These are phyloP conservation scores for Sminthurinus aureus DNA, from an alignment of 2,888 invertebrate genomes.

Conservation along the genomic window DNA sequence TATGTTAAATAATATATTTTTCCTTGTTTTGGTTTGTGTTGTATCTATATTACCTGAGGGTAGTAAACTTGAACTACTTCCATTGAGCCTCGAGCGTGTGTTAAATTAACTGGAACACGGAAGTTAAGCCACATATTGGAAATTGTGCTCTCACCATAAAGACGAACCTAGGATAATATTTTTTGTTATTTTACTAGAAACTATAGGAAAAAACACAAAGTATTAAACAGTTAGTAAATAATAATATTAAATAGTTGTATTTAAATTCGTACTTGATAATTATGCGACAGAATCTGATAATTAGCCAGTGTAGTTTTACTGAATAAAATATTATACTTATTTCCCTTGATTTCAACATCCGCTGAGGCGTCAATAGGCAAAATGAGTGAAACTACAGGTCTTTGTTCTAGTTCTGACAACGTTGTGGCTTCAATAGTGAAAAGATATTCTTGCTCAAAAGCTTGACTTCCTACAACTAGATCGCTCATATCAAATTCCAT, in stretches of 20 bases:
- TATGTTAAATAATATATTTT: too few species aligned
- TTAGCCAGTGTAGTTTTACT: constrained; percentile 12
- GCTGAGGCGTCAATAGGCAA: constrained; percentile 24
- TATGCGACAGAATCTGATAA: constrained; percentile 35
- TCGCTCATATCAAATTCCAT: constrained; percentile 51
- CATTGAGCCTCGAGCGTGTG: not conserved
- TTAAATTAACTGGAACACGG: constrained; percentile 46
- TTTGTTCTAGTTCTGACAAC: constrained; percentile 35
- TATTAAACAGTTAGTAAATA: too few species aligned
- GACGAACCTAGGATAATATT: constrained; percentile 33
- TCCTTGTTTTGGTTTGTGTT: too few species aligned
- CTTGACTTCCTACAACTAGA: constrained; percentile 26
- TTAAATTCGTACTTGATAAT: constrained; percentile 23
- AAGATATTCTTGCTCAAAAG: constrained; percentile 30
- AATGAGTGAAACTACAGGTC: not conserved
- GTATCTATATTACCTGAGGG: constrained; percentile 10
- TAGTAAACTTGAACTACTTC: constrained; percentile 26
- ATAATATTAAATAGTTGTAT: too few species aligned
- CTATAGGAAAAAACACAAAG: too few species aligned
- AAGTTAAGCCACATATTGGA: constrained; percentile 34
- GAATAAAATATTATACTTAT: constrained; percentile 1
- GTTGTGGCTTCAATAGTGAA: constrained; percentile 46
- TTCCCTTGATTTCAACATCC: constrained; percentile 22
- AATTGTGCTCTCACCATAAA: constrained; percentile 43
- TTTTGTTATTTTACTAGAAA: too few species aligned